Conservation (phyloP, 2,888 invertebrate species). For the Oscheius sp. region DNA sequence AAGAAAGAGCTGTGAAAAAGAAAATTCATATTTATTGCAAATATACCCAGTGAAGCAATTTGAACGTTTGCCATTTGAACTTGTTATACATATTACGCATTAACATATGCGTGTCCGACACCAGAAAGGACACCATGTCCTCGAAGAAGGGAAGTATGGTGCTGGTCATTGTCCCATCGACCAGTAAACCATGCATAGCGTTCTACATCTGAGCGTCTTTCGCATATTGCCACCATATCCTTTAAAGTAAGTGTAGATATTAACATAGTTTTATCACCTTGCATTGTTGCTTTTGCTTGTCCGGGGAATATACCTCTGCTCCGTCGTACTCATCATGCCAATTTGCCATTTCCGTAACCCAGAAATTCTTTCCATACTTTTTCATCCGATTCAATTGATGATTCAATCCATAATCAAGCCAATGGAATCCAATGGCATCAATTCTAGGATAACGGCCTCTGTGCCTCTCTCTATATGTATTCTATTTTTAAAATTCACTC, state of each 20-base stretch:
- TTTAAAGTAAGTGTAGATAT: neutral
- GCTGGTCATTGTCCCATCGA: neutral
- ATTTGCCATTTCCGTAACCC: slow-evolving; percentile 11
- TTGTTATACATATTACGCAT: neutral
- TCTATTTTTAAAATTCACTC: neutral
- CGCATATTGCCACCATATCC: slow-evolving; percentile 6
- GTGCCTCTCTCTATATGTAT: neutral
- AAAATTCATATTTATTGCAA: too few species aligned
- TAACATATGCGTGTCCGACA: neutral
- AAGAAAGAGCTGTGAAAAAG: too few species aligned
- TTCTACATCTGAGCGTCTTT: neutral
- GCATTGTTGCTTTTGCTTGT: neutral
- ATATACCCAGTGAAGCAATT: too few species aligned
- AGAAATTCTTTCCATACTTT: slow-evolving; percentile 6
- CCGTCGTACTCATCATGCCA: slow-evolving; percentile 1
- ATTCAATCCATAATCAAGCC: neutral
- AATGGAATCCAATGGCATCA: neutral
- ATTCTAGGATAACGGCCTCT: neutral
- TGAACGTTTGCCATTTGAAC: too few species aligned
- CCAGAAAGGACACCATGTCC: neutral
- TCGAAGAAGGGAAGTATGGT: neutral
- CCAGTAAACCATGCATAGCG: slow-evolving; percentile 12
- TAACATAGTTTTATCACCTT: neutral
- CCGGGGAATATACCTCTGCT: neutral
- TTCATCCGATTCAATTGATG: neutral